Conservation (phyloP, 2,113 vertebrate genomes). For the Isichthys henryi region DNA sequence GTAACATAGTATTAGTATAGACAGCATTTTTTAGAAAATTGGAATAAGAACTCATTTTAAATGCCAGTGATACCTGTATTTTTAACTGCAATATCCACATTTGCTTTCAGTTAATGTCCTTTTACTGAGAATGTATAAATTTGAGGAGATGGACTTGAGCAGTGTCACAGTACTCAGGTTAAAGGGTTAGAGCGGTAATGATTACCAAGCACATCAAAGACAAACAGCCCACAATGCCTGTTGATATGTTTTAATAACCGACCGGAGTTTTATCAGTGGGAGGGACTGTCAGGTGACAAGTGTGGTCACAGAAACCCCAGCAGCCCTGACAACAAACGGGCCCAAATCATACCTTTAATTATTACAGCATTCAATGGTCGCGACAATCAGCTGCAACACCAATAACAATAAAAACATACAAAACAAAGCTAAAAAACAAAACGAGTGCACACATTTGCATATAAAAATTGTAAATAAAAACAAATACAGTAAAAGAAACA, state of each 20-base stretch:
- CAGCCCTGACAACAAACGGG: not conserved
- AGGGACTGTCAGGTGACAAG: not conserved
- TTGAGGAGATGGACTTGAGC: not conserved
- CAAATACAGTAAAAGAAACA: conserved; percentile 38
- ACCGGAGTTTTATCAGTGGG: not conserved
- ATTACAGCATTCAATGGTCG: conserved; percentile 57
- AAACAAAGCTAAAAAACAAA: conserved; percentile 34
- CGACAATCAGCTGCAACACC: conserved; percentile 48
- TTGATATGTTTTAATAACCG: conserved; percentile 30
- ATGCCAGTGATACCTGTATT: not conserved
- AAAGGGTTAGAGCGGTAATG: not conserved
- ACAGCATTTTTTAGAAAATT: not conserved
- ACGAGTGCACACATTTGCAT: conserved; percentile 20
- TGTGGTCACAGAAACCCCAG: not conserved
- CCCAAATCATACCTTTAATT: conserved; percentile 52
- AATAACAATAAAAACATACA: conserved; percentile 48
- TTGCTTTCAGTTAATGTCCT: not conserved
- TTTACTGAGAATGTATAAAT: not conserved
- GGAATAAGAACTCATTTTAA: not conserved
- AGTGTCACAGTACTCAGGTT: not conserved
- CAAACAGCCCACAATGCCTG: not conserved
- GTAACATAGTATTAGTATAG: not conserved
- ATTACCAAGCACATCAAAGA: not conserved
- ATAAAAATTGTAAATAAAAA: conserved; percentile 52
- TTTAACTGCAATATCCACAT: not conserved